phyloP scores from a whole-genome alignment of 2,797 vertebrate species.

The Lerista edwardsae region DNA sequence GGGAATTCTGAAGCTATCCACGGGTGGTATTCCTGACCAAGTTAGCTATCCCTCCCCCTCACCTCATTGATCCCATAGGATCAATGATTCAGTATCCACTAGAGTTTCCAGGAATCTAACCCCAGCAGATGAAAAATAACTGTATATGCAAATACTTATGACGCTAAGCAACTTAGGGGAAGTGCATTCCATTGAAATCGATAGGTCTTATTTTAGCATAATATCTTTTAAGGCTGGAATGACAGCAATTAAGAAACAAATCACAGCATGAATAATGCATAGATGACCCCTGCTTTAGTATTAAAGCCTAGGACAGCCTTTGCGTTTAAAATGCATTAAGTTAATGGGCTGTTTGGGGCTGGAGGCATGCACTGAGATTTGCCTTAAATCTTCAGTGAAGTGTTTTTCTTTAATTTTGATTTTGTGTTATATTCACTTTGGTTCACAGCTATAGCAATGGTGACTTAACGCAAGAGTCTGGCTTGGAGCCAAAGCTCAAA shows the following conservation, averaged over 20 bases:
- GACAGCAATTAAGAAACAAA: neutral
- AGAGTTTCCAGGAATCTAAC: too few species aligned
- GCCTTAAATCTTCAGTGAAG: conserved; percentile 1
- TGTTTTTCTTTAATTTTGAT: neutral
- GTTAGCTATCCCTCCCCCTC: too few species aligned
- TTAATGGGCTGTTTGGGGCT: conserved; percentile 15
- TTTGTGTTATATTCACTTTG: neutral
- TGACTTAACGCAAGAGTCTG: neutral
- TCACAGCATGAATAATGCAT: conserved; percentile 28
- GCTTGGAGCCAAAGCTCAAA: neutral
- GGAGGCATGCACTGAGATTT: neutral
- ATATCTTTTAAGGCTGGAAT: neutral
- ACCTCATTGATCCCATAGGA: too few species aligned
- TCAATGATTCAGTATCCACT: too few species aligned
- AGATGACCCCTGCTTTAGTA: too few species aligned
- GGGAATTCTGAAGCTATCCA: too few species aligned
- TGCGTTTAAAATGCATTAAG: conserved; percentile 30
- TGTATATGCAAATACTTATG: neutral
- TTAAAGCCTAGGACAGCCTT: conserved; percentile 5
- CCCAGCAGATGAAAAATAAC: too few species aligned
- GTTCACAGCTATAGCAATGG: neutral
- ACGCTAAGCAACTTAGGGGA: neutral
- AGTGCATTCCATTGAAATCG: neutral
- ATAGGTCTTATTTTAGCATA: neutral
- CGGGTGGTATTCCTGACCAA: too few species aligned